Base-by-base conservation (phyloP, 1,140 invertebrate genomes). In the Drosophila subpulchrella region DNA sequence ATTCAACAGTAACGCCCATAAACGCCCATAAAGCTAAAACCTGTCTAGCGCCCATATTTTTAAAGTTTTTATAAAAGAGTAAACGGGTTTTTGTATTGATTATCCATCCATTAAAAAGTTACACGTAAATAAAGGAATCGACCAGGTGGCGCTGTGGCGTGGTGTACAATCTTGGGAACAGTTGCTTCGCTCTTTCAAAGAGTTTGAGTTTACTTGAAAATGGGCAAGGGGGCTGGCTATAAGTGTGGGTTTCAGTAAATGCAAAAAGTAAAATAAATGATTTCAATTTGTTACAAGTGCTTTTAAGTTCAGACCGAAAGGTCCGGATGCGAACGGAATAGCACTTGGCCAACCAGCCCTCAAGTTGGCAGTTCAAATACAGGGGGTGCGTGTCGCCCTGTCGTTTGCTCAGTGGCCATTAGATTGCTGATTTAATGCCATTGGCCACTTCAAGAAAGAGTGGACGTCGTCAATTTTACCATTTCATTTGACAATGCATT, bases 401-500 rank as follows among this genome's bases (percentile, higher is more conserved):
- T 42, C 72, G 79, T 86, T 83, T 86, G 86, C 78, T 86, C 83
- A 86, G 84, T 83, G 79, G 83, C 83, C 74, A 80, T 88, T 88
- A 88, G 84, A 83, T 86, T 86, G 83, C 84, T 86, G 83, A 86
- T 86, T 88, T 88, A 88, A 88, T 88, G 84, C 81, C 76, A 62
- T 74, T 80, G 67, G 61, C 72, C 79, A 88, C 84, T 88, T 89
- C 41, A 89, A 84, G 67, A 89, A 80, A 89, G 62, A 83, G 80
- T 90, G 80, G 68, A 84, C 84, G 80, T 88, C 84, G 83, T 88
- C 84, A 88, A 88, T 88, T 88, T 89, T 84, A 88, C 84, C 84
- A 88, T 88, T 88, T 89, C 83, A 88, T 89, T 88, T 88, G 79
- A 89, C 83, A 88, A 88, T 88, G 84, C 84, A 89, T 88, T 88